These are phyloP conservation scores for Agrilus planipennis DNA, from an alignment of 1,140 invertebrate species.

Conservation along the genomic window DNA sequence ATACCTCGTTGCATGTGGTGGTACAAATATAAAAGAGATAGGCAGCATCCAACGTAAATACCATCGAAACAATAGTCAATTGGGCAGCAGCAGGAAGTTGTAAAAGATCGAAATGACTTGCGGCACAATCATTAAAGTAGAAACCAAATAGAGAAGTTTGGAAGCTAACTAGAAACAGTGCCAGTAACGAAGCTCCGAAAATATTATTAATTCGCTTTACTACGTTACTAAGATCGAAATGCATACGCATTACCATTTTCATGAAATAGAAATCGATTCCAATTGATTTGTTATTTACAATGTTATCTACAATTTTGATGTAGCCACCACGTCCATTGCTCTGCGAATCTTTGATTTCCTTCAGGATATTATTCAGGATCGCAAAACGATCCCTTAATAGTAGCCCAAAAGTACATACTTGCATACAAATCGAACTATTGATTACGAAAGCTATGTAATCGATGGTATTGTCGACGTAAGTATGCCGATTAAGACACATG, in stretches of 20 bases:
- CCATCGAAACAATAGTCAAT: too few relatives aligned
- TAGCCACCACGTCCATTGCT: background rate
- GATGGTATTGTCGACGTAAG: too few relatives aligned
- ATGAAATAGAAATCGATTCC: too few relatives aligned
- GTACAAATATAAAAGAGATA: conserved; percentile 15
- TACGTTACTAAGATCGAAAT: conserved; percentile 12
- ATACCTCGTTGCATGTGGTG: conserved; percentile 16
- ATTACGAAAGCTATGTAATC: background rate
- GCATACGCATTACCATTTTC: conserved; percentile 10
- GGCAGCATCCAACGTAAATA: conserved; percentile 10
- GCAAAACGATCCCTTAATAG: too few relatives aligned
- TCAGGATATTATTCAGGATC: too few relatives aligned
- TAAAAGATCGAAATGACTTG: conserved; percentile 1
- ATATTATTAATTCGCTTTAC: conserved; percentile 11
- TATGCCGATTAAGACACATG: too few relatives aligned
- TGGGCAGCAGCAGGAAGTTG: background rate
- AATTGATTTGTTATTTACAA: conserved; percentile 8
- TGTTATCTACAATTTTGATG: background rate
- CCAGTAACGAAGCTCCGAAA: conserved; percentile 10
- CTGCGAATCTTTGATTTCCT: too few relatives aligned
- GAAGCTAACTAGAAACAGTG: conserved; percentile 11
- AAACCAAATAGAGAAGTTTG: conserved; percentile 7
- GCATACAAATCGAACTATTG: too few relatives aligned
- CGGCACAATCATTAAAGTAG: conserved; percentile 7
- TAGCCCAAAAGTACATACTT: too few relatives aligned